A percentile compares a stretch with the other conserved stretches of the same genome.
Conservation (phyloP, 2,797 vertebrate genomes). For the Protosalanx chinensis region DNA sequence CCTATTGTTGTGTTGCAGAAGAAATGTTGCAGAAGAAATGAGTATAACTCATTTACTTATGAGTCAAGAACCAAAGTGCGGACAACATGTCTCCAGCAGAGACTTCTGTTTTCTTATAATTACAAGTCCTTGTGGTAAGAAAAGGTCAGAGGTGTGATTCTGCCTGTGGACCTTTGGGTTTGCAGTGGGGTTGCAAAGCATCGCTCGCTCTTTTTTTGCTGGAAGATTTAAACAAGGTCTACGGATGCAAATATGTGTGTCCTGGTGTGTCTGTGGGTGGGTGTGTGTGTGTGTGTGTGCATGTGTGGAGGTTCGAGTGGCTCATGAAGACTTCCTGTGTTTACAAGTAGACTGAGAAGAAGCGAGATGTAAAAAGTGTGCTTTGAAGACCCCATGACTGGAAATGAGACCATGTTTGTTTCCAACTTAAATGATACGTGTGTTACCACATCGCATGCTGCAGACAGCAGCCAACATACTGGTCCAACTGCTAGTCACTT, state of each 20-base stretch:
- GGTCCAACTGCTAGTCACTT: too few species aligned
- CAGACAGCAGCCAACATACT: not conserved
- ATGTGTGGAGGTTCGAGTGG: not conserved
- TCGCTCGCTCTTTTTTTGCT: too few species aligned
- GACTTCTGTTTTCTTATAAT: not conserved
- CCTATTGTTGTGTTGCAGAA: too few species aligned
- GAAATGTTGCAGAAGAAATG: too few species aligned
- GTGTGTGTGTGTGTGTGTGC: constrained; percentile 10
- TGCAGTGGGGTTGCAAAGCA: not conserved
- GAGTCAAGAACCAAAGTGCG: not conserved
- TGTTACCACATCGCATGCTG: not conserved
- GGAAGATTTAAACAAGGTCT: not conserved
- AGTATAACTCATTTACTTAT: too few species aligned
- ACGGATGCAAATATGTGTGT: constrained; percentile 1
- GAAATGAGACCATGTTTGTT: not conserved
- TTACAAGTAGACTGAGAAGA: not conserved
- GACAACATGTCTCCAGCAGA: not conserved
- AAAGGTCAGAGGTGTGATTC: not conserved
- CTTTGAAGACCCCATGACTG: not conserved
- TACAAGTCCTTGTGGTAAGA: not conserved
- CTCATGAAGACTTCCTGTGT: not conserved
- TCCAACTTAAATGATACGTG: not conserved
- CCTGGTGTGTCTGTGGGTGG: not conserved
- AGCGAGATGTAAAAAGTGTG: too few species aligned
- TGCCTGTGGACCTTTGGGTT: not conserved